Percentiles rank a stretch among this genome's conserved stretches.
Evolutionary conservation across 2,797 vertebrate genomes (phyloP).

Genomic region (Thunnus albacares): DNA sequence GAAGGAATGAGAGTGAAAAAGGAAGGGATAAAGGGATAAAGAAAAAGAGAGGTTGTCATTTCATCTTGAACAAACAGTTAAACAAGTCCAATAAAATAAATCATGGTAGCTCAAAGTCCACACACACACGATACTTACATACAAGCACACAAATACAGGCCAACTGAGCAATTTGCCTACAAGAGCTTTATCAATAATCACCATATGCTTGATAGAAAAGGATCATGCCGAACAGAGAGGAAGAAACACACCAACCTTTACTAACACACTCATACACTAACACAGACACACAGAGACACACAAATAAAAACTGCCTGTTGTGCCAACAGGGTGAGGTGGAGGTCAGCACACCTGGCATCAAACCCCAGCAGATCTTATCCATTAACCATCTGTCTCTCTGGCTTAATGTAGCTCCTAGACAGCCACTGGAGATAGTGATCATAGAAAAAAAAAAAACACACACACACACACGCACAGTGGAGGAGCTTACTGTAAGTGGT

Average conservation of each 20-base stretch:
- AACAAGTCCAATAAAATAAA: constrained; percentile 59
- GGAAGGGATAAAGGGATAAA: not conserved
- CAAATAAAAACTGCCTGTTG: constrained; percentile 34
- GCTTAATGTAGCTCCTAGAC: constrained; percentile 51
- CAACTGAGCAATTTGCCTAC: constrained; percentile 49
- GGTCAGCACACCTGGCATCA: constrained; percentile 78
- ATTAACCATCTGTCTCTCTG: constrained; percentile 77
- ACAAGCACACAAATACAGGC: not conserved
- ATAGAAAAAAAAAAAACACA: constrained; percentile 16
- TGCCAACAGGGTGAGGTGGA: constrained; percentile 66
- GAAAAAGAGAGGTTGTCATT: constrained; percentile 35
- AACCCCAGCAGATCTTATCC: constrained; percentile 72
- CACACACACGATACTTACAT: not conserved
- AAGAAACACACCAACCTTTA: constrained; percentile 11
- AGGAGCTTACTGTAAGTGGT: not conserved
- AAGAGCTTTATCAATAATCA: constrained; percentile 74
- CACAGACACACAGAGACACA: constrained; percentile 34
- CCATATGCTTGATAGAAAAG: constrained; percentile 76
- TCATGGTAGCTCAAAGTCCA: constrained; percentile 32
- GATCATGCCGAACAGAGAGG: constrained; percentile 50
- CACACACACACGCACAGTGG: not conserved
- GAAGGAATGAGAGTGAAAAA: not conserved
- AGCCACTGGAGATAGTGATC: constrained; percentile 35
- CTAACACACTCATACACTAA: constrained; percentile 6
- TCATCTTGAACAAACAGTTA: constrained; percentile 54